Conservation (phyloP, 53 echinoderm and acorn worm genomes). For the Actinopyga echinites region DNA sequence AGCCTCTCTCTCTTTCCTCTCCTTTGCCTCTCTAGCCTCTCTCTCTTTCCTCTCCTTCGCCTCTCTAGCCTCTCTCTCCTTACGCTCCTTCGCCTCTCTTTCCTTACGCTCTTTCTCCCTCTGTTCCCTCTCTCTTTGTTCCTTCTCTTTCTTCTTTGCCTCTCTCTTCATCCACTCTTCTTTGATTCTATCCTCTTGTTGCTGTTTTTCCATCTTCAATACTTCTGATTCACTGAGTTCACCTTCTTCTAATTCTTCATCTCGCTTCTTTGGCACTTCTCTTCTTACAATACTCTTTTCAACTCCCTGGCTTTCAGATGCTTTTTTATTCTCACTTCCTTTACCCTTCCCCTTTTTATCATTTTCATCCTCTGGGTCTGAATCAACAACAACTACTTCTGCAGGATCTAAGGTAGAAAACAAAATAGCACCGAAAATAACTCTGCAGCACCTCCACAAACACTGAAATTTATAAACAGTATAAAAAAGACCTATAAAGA, state of each 20-base stretch:
- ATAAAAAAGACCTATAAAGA: too few species aligned
- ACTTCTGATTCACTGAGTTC: slow-evolving; percentile 34
- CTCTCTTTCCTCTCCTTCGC: neutral
- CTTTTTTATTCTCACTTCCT: neutral
- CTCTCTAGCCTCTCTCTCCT: neutral
- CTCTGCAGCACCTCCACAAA: too few species aligned
- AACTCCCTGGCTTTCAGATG: neutral
- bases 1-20: neutral
- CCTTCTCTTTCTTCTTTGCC: neutral
- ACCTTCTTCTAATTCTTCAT: slow-evolving; percentile 20
- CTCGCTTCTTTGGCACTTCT: neutral
- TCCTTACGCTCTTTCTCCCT: neutral
- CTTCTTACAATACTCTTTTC: neutral
- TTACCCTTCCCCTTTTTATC: neutral
- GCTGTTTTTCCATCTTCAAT: slow-evolving; percentile 31
- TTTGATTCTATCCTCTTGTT: slow-evolving; percentile 12
- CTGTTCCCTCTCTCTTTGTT: neutral
- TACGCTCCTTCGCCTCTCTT: neutral
- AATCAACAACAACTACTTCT: slow-evolving; percentile 9
- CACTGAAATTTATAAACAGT: too few species aligned
- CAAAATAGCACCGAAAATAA: too few species aligned
- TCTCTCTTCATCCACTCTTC: slow-evolving; percentile 26
- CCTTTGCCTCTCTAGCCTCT: neutral
- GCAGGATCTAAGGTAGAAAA: slow-evolving; percentile 11
- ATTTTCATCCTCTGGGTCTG: slow-evolving; percentile 6